Evolutionary conservation across 2,113 vertebrate species (phyloP), one percentile per base, ranked within the genome.

Genomic region (Eretmochelys imbricata): DNA sequence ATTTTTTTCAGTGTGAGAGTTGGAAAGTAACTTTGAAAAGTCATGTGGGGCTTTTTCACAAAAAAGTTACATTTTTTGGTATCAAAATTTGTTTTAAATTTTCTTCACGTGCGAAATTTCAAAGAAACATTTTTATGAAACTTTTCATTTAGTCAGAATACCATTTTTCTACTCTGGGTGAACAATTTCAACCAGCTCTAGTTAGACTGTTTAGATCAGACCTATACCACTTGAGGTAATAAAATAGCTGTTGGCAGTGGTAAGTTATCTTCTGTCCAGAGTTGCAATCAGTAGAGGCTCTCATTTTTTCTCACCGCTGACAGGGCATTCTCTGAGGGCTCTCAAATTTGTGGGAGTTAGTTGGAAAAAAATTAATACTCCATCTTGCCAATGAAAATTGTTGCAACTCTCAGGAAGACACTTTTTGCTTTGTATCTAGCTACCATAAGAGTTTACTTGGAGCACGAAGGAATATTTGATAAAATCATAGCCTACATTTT

Each of bases 101-200:
- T 31, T 31, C 27, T 62, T 16, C 10, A 78, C 69, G 25, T 55
- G 49, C 49, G 49, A 65, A 12, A 8, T 72, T 91, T 72, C 11
- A 46, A 31, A 82, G 82, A 38, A 24, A 2, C 1, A 0, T 48
- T 83, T 91, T 59, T 53, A 5, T 5, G 55, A 46, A 72, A 38
- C 22, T 8, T 87, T 11, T 29, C 35, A 25, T n/a, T 35, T 53
- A 59, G n/a, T 24, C 76, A 85, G 88, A 22, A 35, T 53, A 54
- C 5, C n/a, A 2, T 2, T 29, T 46, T 54, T 84, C 6, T 6
- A 14, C 25, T 80, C 20, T 35, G 1, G 1, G 54, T 2, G 31
- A 72, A 49, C n/a, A 65, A 35, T 11, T 83, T 75, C 12, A 29
- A 1, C 1, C 1, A 8, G 8, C 1, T 90, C 92, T 75, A 35